Evolutionary conservation across 1,140 invertebrate species (phyloP).

Genomic region (Limonius californicus): DNA sequence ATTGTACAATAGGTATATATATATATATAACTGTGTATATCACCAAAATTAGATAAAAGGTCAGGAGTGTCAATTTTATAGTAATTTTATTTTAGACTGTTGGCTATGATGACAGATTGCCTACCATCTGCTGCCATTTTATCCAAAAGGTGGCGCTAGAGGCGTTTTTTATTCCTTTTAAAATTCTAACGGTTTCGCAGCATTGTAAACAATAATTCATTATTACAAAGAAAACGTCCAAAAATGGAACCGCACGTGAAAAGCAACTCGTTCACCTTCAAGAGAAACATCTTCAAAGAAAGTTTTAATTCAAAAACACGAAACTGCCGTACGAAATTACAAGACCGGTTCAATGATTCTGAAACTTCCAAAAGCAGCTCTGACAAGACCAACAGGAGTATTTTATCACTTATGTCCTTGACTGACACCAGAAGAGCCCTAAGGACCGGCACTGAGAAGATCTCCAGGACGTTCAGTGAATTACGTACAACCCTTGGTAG

Average conservation of each 20-base stretch:
- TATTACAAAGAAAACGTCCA: no score
- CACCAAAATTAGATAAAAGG: no score
- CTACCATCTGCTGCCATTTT: no score
- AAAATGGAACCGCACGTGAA: background rate
- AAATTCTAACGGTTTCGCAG: no score
- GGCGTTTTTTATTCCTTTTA: no score
- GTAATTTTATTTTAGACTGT: no score
- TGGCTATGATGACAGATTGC: no score
- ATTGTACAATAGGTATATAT: no score
- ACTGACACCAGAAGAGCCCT: conserved; percentile 49
- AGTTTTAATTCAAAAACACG: background rate
- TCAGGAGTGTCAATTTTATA: no score
- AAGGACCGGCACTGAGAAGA: conserved; percentile 52
- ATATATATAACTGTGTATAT: no score
- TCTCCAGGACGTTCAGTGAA: conserved; percentile 57
- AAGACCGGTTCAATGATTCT: conserved; percentile 32
- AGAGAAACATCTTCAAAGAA: background rate
- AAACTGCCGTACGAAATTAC: conserved; percentile 33
- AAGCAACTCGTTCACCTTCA: background rate
- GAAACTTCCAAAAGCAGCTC: background rate
- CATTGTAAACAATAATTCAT: no score
- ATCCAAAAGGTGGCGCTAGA: no score
- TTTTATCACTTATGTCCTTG: conserved; percentile 41
- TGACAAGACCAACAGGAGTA: conserved; percentile 30
- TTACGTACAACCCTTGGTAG: conserved; percentile 55